Evolutionary conservation across 2,113 vertebrate genomes (phyloP), one percentile per base, ranked within the genome.

Genomic region (Nettapus auritus): DNA sequence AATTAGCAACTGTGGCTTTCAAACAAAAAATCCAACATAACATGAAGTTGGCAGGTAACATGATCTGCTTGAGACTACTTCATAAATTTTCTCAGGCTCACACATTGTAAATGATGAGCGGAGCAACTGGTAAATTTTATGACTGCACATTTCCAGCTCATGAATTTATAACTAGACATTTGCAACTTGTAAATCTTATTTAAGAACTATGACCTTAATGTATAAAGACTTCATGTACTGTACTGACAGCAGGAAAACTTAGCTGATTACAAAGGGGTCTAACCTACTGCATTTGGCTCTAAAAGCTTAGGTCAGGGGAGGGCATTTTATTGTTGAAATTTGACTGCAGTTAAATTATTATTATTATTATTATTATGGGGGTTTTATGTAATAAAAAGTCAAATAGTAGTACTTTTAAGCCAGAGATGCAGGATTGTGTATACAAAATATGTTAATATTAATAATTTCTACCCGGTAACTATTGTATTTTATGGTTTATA

Each of bases 111-210:
- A 91, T 89, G 79, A 20, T 93, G 85, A 94, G 40, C 69, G 48
- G 33, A 93, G 38, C 79, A 42, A 70, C 14, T 86, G 82, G 79
- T 84, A 94, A 64, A 77, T 92, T 93, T 97, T 95, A 87, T 84
- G 75, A 79, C 50, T 74, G 28, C 19, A 34, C 31, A 77, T 93
- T 94, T 96, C 62, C 70, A 94, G 77, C 29, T 95, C 82, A 94
- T 89, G 82, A 96, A 97, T 97, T 96, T 42, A 76, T 88, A 84
- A 75, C 57, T 80, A 90, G 75, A 70, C 46, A 53, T 81, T 95
- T 96, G 80, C 63, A 96, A 91, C 82, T 93, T 86, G 42, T 56
- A 74, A 82, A 85, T 95, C 81, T 94, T 88, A 69, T 92, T 94
- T 85, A 93, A 94, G 84, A 95, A 85, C 63, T 46, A 31, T 77